Base-by-base conservation (phyloP, 2,888 invertebrate genomes). In the Drosophila prostipennis region DNA sequence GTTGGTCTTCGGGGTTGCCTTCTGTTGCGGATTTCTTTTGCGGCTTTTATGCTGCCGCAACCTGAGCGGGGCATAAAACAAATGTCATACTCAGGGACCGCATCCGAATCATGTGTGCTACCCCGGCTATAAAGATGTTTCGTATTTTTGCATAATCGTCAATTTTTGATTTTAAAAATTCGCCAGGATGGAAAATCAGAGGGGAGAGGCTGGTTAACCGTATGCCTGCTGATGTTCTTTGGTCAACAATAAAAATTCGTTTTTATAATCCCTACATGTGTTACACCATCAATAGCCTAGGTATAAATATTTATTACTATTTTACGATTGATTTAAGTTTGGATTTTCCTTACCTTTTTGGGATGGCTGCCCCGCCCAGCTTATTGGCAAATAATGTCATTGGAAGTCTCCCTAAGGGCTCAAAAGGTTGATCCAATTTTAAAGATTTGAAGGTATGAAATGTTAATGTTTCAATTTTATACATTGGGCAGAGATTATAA, bases 241-340 rank as follows among this genome's bases (percentile, higher is more conserved):
- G 87, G 87, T 79, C 83, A 86, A 70, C 69, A 72, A 84, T 84
- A 84, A 85, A 85, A 85, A 76, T 87, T 80, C 76, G 80, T 82
- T 85, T 84, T 85, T 85, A 85, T 80, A 87, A 82, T 85, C 87
- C 64, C 73, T 75, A 75, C 84, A 85, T 82, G 82, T 85, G 84
- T 85, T 85, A 51, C 82, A 45, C 26, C 76, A 77, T 54, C 49
- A 72, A 61, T 71, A 75, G 48, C 56, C 68, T 65, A 63, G 71
- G 61, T 78, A 80, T 86, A 83, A 82, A 85, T 85, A 87, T 85
- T 85, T 85, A 85, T 85, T 82, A 79, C 74, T 76, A 82, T 87
- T 82, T 84, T 85, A 85, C 80, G 87, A 80, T 85, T 85, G 82
- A 81, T 74, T 85, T 82, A 73, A 74, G 80, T 70, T 83, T 51